These are phyloP conservation scores for Gymnodraco acuticeps DNA, from an alignment of 2,797 vertebrate genomes.

Conservation along the genomic window DNA sequence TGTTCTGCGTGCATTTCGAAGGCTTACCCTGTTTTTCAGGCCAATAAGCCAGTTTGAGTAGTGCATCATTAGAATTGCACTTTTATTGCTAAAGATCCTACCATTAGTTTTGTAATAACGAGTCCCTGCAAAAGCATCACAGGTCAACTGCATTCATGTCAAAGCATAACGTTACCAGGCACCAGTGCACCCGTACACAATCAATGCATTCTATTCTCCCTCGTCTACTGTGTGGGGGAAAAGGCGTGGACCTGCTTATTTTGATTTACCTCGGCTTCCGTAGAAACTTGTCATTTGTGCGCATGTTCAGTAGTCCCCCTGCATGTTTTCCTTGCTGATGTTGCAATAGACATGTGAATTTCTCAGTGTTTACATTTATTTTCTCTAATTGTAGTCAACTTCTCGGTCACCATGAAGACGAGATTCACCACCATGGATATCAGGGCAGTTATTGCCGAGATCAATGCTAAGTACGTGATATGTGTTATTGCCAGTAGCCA, in stretches of 20 bases:
- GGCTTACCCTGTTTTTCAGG: slow-evolving; percentile 79
- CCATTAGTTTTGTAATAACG: slow-evolving; percentile 37
- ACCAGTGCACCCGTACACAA: slow-evolving; percentile 39
- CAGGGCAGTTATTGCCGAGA: slow-evolving; percentile 91
- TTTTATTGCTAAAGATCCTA: slow-evolving; percentile 19
- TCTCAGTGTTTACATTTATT: not conserved
- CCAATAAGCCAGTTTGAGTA: slow-evolving; percentile 82
- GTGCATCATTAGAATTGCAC: slow-evolving; percentile 76
- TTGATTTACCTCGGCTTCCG: slow-evolving; percentile 67
- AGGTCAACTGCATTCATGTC: slow-evolving; percentile 32
- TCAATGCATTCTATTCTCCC: slow-evolving; percentile 33
- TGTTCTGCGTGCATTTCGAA: slow-evolving; percentile 74
- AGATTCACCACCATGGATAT: slow-evolving; percentile 94
- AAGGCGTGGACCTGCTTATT: slow-evolving; percentile 48
- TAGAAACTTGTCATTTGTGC: not conserved
- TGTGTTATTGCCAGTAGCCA: not conserved
- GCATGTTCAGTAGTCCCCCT: slow-evolving; percentile 50
- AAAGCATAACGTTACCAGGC: slow-evolving; percentile 40
- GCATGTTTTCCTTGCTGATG: slow-evolving; percentile 29
- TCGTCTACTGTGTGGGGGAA: slow-evolving; percentile 5
- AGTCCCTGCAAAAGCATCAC: slow-evolving; percentile 22
- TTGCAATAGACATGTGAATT: slow-evolving; percentile 42
- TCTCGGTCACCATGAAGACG: slow-evolving; percentile 88
- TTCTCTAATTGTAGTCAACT: too few species aligned
- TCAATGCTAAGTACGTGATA: slow-evolving; percentile 88